Percentiles rank a stretch among this genome's conserved stretches.
Conservation (phyloP, 2,113 vertebrate species). For the Hemiscyllium ocellatum region DNA sequence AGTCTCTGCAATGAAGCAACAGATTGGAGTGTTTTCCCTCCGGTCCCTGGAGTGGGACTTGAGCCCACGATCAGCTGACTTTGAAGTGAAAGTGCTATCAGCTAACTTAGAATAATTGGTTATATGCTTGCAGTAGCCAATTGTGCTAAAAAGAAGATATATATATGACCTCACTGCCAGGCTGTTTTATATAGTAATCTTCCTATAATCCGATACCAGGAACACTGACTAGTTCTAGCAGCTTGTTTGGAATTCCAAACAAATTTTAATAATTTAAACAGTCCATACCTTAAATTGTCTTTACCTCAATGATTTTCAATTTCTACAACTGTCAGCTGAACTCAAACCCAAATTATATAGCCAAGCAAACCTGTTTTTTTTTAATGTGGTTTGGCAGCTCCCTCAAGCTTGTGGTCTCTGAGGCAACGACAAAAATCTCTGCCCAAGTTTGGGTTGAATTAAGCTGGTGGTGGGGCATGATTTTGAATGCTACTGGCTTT, state of each 20-base stretch:
- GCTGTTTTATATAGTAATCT: neutral
- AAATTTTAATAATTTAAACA: neutral
- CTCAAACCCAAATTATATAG: neutral
- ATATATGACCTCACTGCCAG: neutral
- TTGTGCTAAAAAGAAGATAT: neutral
- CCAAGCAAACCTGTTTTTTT: neutral
- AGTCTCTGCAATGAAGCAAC: neutral
- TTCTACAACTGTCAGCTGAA: neutral
- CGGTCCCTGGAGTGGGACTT: neutral
- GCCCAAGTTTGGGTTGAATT: neutral
- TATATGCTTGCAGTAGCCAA: neutral
- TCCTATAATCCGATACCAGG: neutral
- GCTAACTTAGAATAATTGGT: neutral
- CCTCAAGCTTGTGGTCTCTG: neutral
- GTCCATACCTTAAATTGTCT: neutral
- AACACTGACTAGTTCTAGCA: neutral
- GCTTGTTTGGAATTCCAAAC: neutral
- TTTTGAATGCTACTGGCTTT: neutral
- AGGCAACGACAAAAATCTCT: neutral
- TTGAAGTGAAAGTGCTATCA: neutral
- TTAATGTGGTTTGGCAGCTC: neutral
- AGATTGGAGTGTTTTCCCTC: neutral
- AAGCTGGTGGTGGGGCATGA: neutral
- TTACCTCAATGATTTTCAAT: neutral
- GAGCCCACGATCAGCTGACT: neutral